These are phyloP conservation scores for Tachycineta bicolor DNA, from an alignment of 2,113 vertebrate genomes.

Conservation along the genomic window DNA sequence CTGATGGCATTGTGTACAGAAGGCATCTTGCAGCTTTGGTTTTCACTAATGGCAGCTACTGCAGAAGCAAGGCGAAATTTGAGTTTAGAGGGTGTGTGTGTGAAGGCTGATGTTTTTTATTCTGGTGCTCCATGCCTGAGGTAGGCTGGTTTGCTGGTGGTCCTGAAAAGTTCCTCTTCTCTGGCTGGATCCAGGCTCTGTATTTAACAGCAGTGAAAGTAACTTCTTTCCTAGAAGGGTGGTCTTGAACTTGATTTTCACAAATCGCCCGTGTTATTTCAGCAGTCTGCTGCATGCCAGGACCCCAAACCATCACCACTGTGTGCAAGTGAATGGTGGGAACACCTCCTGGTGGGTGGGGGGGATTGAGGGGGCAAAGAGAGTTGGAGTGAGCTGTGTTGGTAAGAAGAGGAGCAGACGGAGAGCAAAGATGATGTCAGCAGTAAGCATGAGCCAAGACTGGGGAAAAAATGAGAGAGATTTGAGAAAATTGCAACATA, in stretches of 20 bases:
- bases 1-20: neutral
- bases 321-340: neutral
- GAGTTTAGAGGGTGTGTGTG: rapidly evolving
- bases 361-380: neutral
- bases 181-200: neutral
- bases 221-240: neutral
- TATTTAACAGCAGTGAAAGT: neutral
- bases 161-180: neutral
- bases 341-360: neutral
- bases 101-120: neutral
- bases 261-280: neutral
- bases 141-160: neutral
- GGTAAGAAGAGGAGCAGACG: neutral
- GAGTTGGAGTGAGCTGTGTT: neutral
- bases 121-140: neutral
- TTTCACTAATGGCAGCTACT: neutral
- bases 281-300: neutral
- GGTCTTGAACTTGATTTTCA: neutral
- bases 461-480: neutral
- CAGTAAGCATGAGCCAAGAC: neutral
- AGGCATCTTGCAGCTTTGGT: neutral
- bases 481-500: neutral
- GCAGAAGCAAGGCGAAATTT: neutral
- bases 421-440: neutral
- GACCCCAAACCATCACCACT: neutral